phyloP scores from a whole-genome alignment of 2,888 invertebrate genomes.

The Gibbula magus region DNA sequence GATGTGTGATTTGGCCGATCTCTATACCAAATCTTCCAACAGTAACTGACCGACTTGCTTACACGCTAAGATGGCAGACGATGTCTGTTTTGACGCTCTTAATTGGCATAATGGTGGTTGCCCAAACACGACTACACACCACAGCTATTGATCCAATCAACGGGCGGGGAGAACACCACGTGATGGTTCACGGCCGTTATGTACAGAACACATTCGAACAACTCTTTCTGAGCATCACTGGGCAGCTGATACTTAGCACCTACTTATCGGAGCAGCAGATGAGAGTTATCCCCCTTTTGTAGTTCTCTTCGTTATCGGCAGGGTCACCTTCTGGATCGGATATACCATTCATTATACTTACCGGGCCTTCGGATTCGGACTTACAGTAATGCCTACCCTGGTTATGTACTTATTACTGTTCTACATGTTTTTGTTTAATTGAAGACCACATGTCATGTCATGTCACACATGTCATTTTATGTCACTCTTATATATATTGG shows the following conservation, averaged over 20 bases:
- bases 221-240: conserved; percentile 39
- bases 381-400: conserved; percentile 33
- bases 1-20: too few species aligned
- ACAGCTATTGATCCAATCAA: conserved; percentile 46
- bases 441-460: too few species aligned
- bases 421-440: neutral
- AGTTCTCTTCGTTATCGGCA: conserved; percentile 41
- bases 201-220: conserved; percentile 51
- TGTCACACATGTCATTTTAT: too few species aligned
- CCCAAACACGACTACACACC: conserved; percentile 30
- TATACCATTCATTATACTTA: conserved; percentile 34
- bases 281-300: conserved; percentile 46
- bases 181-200: conserved; percentile 33
- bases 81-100: too few species aligned
- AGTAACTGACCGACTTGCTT: too few species aligned
- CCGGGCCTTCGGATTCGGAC: conserved; percentile 38
- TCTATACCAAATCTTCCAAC: too few species aligned
- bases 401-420: conserved; percentile 8
- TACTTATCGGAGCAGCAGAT: conserved; percentile 37
- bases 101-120: too few species aligned
- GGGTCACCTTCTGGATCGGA: conserved; percentile 45
- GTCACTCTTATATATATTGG: too few species aligned
- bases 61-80: neutral
- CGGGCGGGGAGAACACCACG: conserved; percentile 39
- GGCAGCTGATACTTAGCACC: conserved; percentile 44